phyloP scores from a whole-genome alignment of 2,888 invertebrate genomes.

The Oscheius sp. region DNA sequence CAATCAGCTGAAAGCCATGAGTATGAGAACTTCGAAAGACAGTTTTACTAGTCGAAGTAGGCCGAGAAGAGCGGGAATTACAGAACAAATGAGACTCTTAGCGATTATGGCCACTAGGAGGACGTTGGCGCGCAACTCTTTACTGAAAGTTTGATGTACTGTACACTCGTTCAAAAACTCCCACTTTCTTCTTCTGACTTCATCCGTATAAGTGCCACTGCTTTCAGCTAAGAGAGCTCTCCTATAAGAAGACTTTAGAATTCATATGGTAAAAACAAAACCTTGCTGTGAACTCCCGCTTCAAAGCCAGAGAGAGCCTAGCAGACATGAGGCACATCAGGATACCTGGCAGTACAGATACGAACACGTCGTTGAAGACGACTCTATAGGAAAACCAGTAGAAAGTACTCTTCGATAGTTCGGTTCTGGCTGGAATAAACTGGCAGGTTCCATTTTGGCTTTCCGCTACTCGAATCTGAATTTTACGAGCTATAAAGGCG shows the following conservation, averaged over 20 bases:
- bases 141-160: background rate
- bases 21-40: background rate
- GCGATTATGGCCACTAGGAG: slow-evolving; percentile 3
- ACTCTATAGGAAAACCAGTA: slow-evolving; percentile 20
- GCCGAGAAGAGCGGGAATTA: background rate
- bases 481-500: no score
- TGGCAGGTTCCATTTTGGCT: no score
- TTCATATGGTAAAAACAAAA: no score
- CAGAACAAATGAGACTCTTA: slow-evolving; percentile 6
- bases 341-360: slow-evolving; percentile 3
- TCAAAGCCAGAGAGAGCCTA: background rate
- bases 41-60: slow-evolving; percentile 4
- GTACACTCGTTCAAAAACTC: background rate
- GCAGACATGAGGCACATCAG: slow-evolving; percentile 2
- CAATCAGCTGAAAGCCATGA: slow-evolving; percentile 14
- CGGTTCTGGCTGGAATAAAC: background rate
- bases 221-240: background rate
- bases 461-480: no score
- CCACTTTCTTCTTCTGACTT: background rate
- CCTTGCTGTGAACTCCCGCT: slow-evolving; percentile 5
- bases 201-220: background rate
- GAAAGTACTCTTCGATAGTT: slow-evolving; percentile 9
- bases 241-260: background rate
- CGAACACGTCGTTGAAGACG: background rate
- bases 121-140: slow-evolving; percentile 7